phyloP scores from a whole-genome alignment of 1,140 invertebrate species.

The Formica selysi region DNA sequence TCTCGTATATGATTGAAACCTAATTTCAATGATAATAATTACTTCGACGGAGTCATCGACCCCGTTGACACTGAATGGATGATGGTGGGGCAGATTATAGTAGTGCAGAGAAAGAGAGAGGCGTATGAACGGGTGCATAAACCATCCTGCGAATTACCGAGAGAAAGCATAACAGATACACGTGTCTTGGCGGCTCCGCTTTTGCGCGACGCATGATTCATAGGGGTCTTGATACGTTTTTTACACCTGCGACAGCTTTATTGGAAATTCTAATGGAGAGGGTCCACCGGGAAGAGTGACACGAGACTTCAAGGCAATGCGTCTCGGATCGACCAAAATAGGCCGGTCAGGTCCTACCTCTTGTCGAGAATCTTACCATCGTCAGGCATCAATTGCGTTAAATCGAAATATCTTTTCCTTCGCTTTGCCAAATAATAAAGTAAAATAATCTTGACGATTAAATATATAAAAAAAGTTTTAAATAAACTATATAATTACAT shows the following conservation, averaged over 20 bases:
- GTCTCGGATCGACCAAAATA: conserved; percentile 74
- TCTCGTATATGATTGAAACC: conserved; percentile 31
- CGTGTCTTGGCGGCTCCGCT: conserved; percentile 82
- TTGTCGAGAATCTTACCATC: conserved; percentile 67
- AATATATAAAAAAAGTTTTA: neutral
- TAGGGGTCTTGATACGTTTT: conserved; percentile 84
- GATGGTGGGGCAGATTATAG: conserved; percentile 39
- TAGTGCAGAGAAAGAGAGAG: neutral
- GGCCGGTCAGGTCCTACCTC: conserved; percentile 79
- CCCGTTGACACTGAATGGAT: conserved; percentile 20
- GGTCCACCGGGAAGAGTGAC: conserved; percentile 77
- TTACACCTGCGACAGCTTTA: conserved; percentile 84
- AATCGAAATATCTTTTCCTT: conserved; percentile 65
- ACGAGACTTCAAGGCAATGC: conserved; percentile 74
- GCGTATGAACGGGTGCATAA: conserved; percentile 62
- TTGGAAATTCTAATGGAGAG: conserved; percentile 85
- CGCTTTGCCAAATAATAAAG: conserved; percentile 21
- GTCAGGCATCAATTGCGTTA: conserved; percentile 71
- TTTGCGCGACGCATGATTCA: conserved; percentile 84
- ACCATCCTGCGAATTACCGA: conserved; percentile 61
- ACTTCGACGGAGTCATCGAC: conserved; percentile 27
- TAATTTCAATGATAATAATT: conserved; percentile 63
- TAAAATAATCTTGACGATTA: neutral
- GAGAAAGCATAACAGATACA: conserved; percentile 81
- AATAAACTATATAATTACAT: conserved; percentile 7